Evolutionary conservation across 2,113 vertebrate genomes (phyloP), one percentile per base, ranked within the genome.

Genomic region (Syngnathoides biaculeatus): DNA sequence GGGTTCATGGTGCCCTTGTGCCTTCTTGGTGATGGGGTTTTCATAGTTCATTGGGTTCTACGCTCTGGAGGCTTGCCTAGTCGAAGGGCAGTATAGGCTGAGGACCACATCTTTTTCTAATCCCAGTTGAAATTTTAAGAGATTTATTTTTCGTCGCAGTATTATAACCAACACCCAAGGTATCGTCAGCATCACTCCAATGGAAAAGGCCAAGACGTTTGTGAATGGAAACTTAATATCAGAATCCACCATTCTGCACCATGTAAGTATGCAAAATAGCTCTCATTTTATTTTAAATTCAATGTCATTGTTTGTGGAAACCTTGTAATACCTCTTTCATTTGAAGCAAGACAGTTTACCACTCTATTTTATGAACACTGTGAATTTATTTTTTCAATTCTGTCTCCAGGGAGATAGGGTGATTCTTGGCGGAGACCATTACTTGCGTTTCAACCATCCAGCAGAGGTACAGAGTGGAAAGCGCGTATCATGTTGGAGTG

Each of bases 381-480:
- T 35, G 0, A 19, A 39, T 53, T 42, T 10, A 48, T 65, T 26
- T 67, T 0, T 26, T 58, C 5, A 38, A 4, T 24, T 30, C 27
- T 68, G 8, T 75, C 73, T 69, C 50, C 15, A 99, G 96, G 96
- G 96, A 20, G 96, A 98, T 80, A 86, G 97, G 42, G 92, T 99
- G 70, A 92, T 98, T 84, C 94, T 99, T 2, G 97, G 97, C 19
- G 97, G 96, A 61, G 94, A 98, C 76, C 96, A 99, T 85, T 99
- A 99, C 87, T 98, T 99, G 83, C 92, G 96, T 64, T 96, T 99
- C 80, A 96, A 98, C 80, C 95, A 98, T 72, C 96, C 97, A 20
- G 79, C 90, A 22, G 95, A 98, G 79, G 95, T 96, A 81, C 92
- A 94, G 81, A 93, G 92, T 77, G 87, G 90, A 52, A 93, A 85